Evolutionary conservation across 2,888 invertebrate species (phyloP), one percentile per base, ranked within the genome.

Genomic region (Arrhopalites spinosus): DNA sequence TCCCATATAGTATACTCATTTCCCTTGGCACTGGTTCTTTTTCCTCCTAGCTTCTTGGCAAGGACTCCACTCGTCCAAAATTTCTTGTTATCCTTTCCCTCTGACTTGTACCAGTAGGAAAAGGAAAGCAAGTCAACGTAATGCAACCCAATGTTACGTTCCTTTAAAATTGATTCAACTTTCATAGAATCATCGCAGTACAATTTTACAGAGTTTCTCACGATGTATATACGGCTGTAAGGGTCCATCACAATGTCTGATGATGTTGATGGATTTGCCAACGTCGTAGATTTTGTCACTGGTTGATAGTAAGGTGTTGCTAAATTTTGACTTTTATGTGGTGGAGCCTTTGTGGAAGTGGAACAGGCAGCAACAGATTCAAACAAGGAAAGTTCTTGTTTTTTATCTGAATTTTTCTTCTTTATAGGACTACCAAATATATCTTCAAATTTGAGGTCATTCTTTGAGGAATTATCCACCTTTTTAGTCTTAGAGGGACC

Each of bases 1-100:
- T 80, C 81, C 81, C 81, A 81, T 50, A 81, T 76, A 1, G 64
- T 43, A 73, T 81, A 80, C 17, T 80, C 79, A 43, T 81, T 80
- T 20, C 81, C 81, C 20, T 81, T 81, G 8, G 79, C 75, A 77
- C 81, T 81, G 53, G 75, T 78, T 36, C 78, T 69, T 43, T 78
- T 50, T 2, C 80, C 79, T 27, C 75, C 23, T 7, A 76, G 68
- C 59, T 80, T 81, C 23, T 75, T 73, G 2, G 71, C 61, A 1
- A 81, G 66, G 47, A 80, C 78, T 27, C 79, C 80, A 36, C 77
- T 79, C 3, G 80, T 76, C 79, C 80, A 81, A 67, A 81, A 81
- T 3, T 79, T 78, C 59, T 78, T 79, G n/a, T 70, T 71, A 50
- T 79, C 66, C 50, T 73, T 77, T 3, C 76, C 78, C 30, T 68